Conservation (phyloP, 2,113 vertebrate genomes). For the Panthera leo region DNA sequence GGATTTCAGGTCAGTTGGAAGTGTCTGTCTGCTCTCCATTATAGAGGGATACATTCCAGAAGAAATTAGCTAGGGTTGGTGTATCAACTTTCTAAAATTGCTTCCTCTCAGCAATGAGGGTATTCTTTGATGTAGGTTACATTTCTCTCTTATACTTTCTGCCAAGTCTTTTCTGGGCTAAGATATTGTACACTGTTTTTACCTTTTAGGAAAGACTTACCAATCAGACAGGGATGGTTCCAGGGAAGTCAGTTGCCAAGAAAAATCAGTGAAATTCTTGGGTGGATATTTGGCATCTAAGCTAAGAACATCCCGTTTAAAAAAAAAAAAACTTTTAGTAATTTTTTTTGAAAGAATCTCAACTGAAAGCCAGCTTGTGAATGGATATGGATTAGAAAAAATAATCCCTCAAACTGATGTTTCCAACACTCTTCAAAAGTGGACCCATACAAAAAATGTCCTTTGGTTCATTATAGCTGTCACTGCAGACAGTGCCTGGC, state of each 20-base stretch:
- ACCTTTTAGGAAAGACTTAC: conserved; percentile 73
- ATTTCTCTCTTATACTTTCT: conserved; percentile 64
- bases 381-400: conserved; percentile 30
- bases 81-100: conserved; percentile 51
- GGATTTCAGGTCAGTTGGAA: conserved; percentile 47
- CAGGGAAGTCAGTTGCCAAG: conserved; percentile 65
- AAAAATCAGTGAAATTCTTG: conserved; percentile 66
- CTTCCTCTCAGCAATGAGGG: conserved; percentile 25
- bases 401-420: neutral
- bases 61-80: conserved; percentile 48
- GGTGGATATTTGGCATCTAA: conserved; percentile 60
- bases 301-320: conserved; percentile 34
- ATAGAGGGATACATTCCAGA: conserved; percentile 1
- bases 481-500: neutral
- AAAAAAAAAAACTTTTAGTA: neutral
- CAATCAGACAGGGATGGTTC: conserved; percentile 49
- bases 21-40: neutral
- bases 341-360: conserved; percentile 17
- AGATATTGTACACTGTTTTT: conserved; percentile 59
- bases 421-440: conserved; percentile 52
- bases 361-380: conserved; percentile 38
- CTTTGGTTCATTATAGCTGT: conserved; percentile 17
- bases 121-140: conserved; percentile 57
- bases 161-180: conserved; percentile 66
- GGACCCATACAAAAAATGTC: neutral